Conservation (phyloP, 2,888 invertebrate species). For the Diplolepis rosae region DNA sequence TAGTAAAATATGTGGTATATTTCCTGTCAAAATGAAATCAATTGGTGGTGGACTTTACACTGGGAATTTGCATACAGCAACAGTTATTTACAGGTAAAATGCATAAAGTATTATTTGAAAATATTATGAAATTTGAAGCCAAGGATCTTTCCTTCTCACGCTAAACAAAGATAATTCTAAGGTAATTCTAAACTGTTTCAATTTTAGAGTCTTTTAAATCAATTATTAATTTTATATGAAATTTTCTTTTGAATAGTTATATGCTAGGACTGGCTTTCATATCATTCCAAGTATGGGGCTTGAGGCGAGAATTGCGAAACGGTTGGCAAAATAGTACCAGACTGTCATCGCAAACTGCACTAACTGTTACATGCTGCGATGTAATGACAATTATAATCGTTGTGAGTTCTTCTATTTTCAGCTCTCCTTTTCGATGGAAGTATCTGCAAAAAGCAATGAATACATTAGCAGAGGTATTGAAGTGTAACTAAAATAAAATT, state of each 20-base stretch:
- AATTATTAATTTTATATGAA: not conserved
- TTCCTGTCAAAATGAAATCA: slow-evolving; percentile 57
- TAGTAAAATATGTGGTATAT: slow-evolving; percentile 63
- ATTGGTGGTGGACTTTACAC: slow-evolving; percentile 50
- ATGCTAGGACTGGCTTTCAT: slow-evolving; percentile 54
- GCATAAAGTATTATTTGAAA: not conserved
- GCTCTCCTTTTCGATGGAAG: slow-evolving; percentile 75
- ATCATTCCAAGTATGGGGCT: slow-evolving; percentile 71
- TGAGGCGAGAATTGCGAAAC: slow-evolving; percentile 76
- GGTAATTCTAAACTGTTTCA: too few species aligned
- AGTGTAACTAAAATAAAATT: not conserved
- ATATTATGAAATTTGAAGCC: too few species aligned
- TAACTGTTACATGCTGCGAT: slow-evolving; percentile 77
- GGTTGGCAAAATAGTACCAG: slow-evolving; percentile 76
- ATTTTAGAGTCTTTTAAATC: too few species aligned
- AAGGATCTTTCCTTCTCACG: too few species aligned
- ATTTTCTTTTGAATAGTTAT: slow-evolving; percentile 42
- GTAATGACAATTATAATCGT: slow-evolving; percentile 68
- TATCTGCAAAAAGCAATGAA: slow-evolving; percentile 76
- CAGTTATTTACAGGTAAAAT: slow-evolving; percentile 64
- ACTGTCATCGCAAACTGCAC: slow-evolving; percentile 76
- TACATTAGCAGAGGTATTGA: slow-evolving; percentile 71
- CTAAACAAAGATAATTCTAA: too few species aligned
- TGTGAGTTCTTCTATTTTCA: slow-evolving; percentile 75
- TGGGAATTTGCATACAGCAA: slow-evolving; percentile 50